Conservation (phyloP, 2,113 vertebrate genomes). For the Pluvialis apricaria region DNA sequence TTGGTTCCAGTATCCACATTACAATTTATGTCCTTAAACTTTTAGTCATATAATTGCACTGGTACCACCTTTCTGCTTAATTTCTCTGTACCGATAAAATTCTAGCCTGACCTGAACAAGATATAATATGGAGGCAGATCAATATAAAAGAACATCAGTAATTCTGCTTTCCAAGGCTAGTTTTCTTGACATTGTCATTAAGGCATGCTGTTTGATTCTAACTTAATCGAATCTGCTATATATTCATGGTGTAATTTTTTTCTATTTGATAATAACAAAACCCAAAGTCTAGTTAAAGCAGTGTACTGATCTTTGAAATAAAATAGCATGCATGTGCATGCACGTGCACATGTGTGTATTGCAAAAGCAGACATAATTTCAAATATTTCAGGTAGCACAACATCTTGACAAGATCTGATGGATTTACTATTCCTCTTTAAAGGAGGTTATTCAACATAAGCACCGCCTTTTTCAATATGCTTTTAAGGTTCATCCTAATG, state of each 20-base stretch:
- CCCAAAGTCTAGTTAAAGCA: not conserved
- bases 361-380: not conserved
- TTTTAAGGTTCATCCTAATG: conserved; percentile 29
- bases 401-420: not conserved
- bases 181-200: not conserved
- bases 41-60: not conserved
- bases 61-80: not conserved
- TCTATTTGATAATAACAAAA: not conserved
- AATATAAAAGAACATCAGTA: not conserved
- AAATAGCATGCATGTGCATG: rapidly evolving
- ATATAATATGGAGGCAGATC: not conserved
- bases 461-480: not conserved
- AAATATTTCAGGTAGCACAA: not conserved
- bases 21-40: not conserved
- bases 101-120: not conserved
- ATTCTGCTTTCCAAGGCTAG: not conserved
- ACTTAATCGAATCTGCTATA: not conserved
- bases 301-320: not conserved
- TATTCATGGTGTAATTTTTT: not conserved
- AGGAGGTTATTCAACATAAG: not conserved
- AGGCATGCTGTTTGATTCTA: not conserved
- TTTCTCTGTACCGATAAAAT: not conserved
- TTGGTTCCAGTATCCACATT: not conserved
- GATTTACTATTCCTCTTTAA: not conserved
- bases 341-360: rapidly evolving